Evolutionary conservation across 2,888 invertebrate species (phyloP), one percentile per base, ranked within the genome.

Genomic region (Microctonus hyperodae): DNA sequence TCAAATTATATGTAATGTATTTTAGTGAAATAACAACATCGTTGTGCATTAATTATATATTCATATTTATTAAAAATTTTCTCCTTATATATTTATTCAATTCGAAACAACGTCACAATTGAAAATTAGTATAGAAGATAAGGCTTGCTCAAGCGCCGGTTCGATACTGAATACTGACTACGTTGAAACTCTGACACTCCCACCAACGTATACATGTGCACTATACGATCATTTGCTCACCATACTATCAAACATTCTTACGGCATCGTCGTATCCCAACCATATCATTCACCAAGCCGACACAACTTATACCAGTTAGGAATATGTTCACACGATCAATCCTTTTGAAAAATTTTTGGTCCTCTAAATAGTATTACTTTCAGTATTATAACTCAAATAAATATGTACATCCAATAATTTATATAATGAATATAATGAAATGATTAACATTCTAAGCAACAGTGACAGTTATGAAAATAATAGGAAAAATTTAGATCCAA

Each of bases 91-190:
- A n/a, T 50, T n/a, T n/a, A 37, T 37, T 37, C 2, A 13, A 37
- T 37, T 13, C n/a, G 37, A 16, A 16, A 44, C 4, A 20, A 44
- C 20, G 20, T 44, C 16, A 16, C 16, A 44, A 56, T 74, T 73
- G 64, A 76, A 74, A 77, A 77, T 76, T 75, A 73, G 66, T 71
- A 50, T 59, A 58, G 71, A 56, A 72, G 75, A 76, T 75, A 75
- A 75, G 71, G 70, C 67, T 77, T 66, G 70, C 69, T 73, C 78
- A 76, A 79, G 74, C 76, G 83, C 83, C 81, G 81, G 81, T 83
- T 84, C 84, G 82, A 84, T 84, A 84, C 84, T 83, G 81, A 69
- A 73, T 72, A 31, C 50, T n/a, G n/a, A n/a, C n/a, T n/a, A n/a
- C 28, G 33, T 55, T 62, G 23, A 37, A 58, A 35, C 51, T 33